Base-by-base conservation (phyloP, 1,140 invertebrate species). In the Berghia stephanieae region DNA sequence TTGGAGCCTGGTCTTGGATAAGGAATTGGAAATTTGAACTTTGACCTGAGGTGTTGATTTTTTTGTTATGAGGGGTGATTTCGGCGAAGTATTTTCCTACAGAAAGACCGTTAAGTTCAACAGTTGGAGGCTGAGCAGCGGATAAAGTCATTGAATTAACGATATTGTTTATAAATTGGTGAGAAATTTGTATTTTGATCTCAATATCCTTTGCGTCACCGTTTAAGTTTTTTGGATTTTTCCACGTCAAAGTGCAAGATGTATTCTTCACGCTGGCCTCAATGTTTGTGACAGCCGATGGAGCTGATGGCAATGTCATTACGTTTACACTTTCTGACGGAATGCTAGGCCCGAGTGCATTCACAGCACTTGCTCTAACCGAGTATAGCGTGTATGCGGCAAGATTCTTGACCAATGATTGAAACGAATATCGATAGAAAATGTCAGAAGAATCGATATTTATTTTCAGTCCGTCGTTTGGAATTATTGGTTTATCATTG, bases 181-280 rank as follows among this genome's bases (percentile, higher is more conserved):
- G n/a, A n/a, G n/a, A 60, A 6, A 74, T 34, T 27, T 46, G 18
- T 2, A 60, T 52, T 2, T 16, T 57, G 10, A 74, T 52, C n/a
- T 13, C n/a, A 4, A 43, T 60, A 24, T 57, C 49, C 34, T n/a
- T 36, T n/a, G 52, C 31, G 6, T 36, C 4, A 40, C 71, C 71
- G 52, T 74, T 74, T 3, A 74, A 52, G 18, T 46, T 46, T 3
- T 60, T 52, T 3, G 71, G 71, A 8, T 57, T 34, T 55, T 34
- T 57, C 71, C 71, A 74, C 8, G 46, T 57, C 5, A 74, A 46
- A n/a, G 52, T 46, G 24, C 34, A 46, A 3, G 27, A 42, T n/a
- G 18, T 6, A 24, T 74, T 74, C 38, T 18, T 10, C 27, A 74
- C 52, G 27, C 27, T 10, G 13, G 60, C 71, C 4, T 36, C 40